Conservation (phyloP, 37 sponge, comb jelly and placozoan genomes). For the Aplysina aerophoba region DNA sequence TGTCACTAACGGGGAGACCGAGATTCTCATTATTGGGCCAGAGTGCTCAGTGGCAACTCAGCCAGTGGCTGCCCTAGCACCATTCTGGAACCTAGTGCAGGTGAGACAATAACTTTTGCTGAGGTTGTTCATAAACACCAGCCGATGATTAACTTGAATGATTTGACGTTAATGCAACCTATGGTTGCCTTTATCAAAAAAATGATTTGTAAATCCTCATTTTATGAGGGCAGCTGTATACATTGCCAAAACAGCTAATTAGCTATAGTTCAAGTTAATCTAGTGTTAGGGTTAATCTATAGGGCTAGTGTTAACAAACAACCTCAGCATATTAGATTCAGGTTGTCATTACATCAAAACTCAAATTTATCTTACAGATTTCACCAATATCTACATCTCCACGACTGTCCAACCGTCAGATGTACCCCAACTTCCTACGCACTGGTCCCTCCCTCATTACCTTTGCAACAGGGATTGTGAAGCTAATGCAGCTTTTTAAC, state of each 20-base stretch:
- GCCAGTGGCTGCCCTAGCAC: constrained; percentile 35
- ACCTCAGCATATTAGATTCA: too few species aligned
- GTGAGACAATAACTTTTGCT: too few species aligned
- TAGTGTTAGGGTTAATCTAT: too few species aligned
- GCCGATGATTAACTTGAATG: too few species aligned
- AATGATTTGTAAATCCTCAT: too few species aligned
- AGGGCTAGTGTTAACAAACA: too few species aligned
- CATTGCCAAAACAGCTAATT: too few species aligned
- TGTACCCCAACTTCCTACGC: constrained; percentile 21
- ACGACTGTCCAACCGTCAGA: constrained; percentile 8
- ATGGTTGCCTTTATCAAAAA: too few species aligned
- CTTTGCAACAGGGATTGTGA: constrained; percentile 16
- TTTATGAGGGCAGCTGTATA: too few species aligned
- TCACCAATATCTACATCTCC: constrained; percentile 33
- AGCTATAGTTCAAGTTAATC: too few species aligned
- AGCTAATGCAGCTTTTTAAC: constrained; percentile 14
- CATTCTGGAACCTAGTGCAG: constrained; percentile 25
- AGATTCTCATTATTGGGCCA: constrained; percentile 18
- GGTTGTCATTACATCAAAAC: neutral
- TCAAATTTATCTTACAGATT: constrained; percentile 10
- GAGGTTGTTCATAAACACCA: too few species aligned
- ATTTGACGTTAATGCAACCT: too few species aligned
- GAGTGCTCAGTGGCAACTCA: constrained; percentile 40
- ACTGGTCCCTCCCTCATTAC: constrained; percentile 20
- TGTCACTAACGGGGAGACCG: neutral